These are phyloP conservation scores for Rhingia rostrata DNA, from an alignment of 2,888 invertebrate genomes.

Conservation along the genomic window DNA sequence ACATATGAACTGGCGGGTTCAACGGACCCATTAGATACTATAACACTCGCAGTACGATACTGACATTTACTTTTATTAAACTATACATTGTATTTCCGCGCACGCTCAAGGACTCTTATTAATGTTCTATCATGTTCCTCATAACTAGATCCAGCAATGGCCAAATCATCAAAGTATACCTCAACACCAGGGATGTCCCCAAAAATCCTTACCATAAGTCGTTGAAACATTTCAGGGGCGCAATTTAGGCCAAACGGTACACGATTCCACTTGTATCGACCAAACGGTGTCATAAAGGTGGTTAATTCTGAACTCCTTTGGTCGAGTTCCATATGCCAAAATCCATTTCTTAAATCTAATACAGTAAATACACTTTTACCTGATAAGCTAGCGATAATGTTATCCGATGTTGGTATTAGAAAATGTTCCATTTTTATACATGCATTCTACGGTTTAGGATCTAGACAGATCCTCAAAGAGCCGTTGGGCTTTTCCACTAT, in stretches of 20 bases:
- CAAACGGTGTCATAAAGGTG: slow-evolving; percentile 65
- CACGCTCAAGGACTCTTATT: too few species aligned
- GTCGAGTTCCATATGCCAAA: slow-evolving; percentile 63
- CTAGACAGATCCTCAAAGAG: slow-evolving; percentile 63
- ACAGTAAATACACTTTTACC: slow-evolving; percentile 37
- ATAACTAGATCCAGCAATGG: slow-evolving; percentile 4
- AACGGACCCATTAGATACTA: too few species aligned
- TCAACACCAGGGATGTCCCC: slow-evolving; percentile 40
- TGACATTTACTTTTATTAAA: too few species aligned
- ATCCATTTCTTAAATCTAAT: slow-evolving; percentile 55
- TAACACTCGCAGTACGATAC: too few species aligned
- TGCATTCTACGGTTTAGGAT: slow-evolving; percentile 73
- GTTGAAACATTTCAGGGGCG: slow-evolving; percentile 54
- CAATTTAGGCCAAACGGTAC: slow-evolving; percentile 54
- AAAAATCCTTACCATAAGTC: slow-evolving; percentile 41
- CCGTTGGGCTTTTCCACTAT: slow-evolving; percentile 68
- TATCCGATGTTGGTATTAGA: slow-evolving; percentile 76
- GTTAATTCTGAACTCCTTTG: slow-evolving; percentile 43
- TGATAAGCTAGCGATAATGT: slow-evolving; percentile 47
- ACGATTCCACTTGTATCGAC: slow-evolving; percentile 35
- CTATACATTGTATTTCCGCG: too few species aligned
- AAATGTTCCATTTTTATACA: slow-evolving; percentile 76
- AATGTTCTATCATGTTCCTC: too few species aligned
- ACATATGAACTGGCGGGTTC: too few species aligned
- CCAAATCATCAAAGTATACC: slow-evolving; percentile 26